A percentile compares a stretch with the other conserved stretches of the same genome.
Conservation (phyloP, 2,888 invertebrate species). For the Dicycla oo region DNA sequence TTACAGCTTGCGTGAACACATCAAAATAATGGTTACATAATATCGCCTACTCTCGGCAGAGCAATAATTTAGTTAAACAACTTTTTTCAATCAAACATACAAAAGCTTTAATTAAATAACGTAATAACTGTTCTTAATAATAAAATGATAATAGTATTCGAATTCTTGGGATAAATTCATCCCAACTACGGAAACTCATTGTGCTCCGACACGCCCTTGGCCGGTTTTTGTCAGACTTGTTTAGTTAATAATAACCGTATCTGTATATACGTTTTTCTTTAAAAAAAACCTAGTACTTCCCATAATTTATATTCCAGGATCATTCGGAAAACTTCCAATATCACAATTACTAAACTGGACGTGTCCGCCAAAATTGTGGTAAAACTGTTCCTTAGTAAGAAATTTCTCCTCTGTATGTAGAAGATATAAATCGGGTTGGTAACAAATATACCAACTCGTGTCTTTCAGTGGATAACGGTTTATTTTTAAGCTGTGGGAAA, state of each 20-base stretch:
- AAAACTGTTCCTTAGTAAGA: slow-evolving; percentile 43
- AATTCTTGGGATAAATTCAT: too few species aligned
- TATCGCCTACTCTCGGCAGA: neutral
- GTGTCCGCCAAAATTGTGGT: slow-evolving; percentile 26
- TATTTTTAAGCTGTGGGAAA: neutral
- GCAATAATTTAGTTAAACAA: neutral
- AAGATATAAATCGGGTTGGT: slow-evolving; percentile 16
- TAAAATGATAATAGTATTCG: neutral
- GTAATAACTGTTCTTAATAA: neutral
- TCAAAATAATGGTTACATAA: slow-evolving; percentile 33
- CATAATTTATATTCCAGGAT: slow-evolving; percentile 57
- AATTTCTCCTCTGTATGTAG: slow-evolving; percentile 17
- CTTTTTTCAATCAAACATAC: too few species aligned
- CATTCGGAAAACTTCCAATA: slow-evolving; percentile 53
- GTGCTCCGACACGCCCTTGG: too few species aligned
- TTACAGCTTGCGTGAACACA: slow-evolving; percentile 24
- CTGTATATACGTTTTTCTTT: neutral
- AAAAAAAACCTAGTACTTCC: slow-evolving; percentile 28
- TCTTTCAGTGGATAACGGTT: slow-evolving; percentile 8
- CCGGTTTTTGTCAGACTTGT: neutral
- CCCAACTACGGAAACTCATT: too few species aligned
- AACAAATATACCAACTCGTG: slow-evolving; percentile 25
- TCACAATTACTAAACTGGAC: slow-evolving; percentile 55
- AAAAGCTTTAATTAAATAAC: neutral
- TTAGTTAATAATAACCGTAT: neutral